Base-by-base conservation (phyloP, 2,797 vertebrate species). In the Botia kubotai region DNA sequence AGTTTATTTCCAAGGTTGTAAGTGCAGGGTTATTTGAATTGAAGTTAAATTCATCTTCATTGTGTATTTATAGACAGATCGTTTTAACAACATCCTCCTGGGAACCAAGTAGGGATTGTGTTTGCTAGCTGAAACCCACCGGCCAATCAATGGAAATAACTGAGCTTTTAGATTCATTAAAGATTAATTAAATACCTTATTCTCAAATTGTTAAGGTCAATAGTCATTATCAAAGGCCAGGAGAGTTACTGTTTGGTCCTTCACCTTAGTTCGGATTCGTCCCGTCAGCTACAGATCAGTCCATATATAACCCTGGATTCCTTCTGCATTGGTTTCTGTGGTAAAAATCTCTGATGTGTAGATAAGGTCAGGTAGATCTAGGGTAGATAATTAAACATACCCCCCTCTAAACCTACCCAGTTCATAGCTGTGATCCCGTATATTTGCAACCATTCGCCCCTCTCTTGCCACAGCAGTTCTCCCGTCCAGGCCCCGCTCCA, bases 381-480 rank as follows among this genome's bases (percentile, higher is more conserved):
- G 53, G 43, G 43, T 11, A 10, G 43, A 46, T 46, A 46, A 46
- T 46, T 46, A 26, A 26, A 26, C 23, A 26, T 26, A 46, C 8
- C 62, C 52, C 13, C 33, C 0, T 67, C 13, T 50, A 7, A 50
- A 43, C 14, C 55, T 29, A 7, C 6, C 50, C n/a, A n/a, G 68
- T 76, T 19, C 23, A n/a, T 76, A 80, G 29, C 33, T 2, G 16
- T 36, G 65, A 21, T 53, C 70, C 75, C 72, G 50, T 48, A 48
- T 60, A 33, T 39, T 77, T 75, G 73, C 72, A 87, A 90, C 79
- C 87, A 95, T 94, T 93, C 92, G 93, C 68, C 94, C 94, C 19
- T 95, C 94, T 77, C 93, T 94, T 0, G 93, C 93, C 83, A 94
- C 92, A 3, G 93, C 93, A 0, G 93, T 94, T 76, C 91, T 94